Percentiles rank a stretch among this genome's conserved stretches.
Evolutionary conservation across 2,888 invertebrate species (phyloP).

Genomic region (Cotesia congregata): DNA sequence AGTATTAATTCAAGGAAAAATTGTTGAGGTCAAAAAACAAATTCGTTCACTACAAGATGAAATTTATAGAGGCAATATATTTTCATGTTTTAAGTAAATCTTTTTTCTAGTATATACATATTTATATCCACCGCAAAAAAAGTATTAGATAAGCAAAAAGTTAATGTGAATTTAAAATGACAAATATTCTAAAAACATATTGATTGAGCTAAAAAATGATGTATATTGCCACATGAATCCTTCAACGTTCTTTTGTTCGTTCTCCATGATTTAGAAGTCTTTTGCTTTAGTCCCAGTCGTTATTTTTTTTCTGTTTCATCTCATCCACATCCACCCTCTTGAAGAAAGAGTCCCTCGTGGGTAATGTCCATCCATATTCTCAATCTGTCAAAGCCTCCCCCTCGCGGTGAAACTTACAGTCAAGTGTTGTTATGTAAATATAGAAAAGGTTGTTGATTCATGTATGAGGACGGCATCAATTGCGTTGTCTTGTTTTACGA

Average conservation of each 20-base stretch:
- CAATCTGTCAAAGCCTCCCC: conserved; percentile 65
- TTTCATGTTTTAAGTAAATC: not conserved
- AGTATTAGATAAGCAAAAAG: not conserved
- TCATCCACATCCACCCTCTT: conserved; percentile 35
- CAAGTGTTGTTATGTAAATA: conserved; percentile 67
- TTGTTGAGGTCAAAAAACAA: too few species aligned
- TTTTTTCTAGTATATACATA: not conserved
- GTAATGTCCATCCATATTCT: conserved; percentile 56
- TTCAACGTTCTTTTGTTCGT: conserved; percentile 24
- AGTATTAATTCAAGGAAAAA: too few species aligned
- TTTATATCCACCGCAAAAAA: not conserved
- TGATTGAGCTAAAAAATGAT: not conserved
- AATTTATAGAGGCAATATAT: not conserved
- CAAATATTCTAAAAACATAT: conserved; percentile 2
- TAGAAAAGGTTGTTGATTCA: conserved; percentile 68
- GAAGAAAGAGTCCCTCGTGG: conserved; percentile 36
- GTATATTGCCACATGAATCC: conserved; percentile 20
- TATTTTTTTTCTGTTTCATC: conserved; percentile 43
- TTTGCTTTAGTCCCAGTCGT: conserved; percentile 43
- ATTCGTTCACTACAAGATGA: too few species aligned
- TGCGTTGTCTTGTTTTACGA: conserved; percentile 67
- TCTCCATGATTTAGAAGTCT: conserved; percentile 31
- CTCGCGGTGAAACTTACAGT: conserved; percentile 44
- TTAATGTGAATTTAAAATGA: not conserved
- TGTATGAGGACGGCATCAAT: conserved; percentile 66